Evolutionary conservation across 2,113 vertebrate species (phyloP), one percentile per base, ranked within the genome.

Genomic region (Siniperca chuatsi): DNA sequence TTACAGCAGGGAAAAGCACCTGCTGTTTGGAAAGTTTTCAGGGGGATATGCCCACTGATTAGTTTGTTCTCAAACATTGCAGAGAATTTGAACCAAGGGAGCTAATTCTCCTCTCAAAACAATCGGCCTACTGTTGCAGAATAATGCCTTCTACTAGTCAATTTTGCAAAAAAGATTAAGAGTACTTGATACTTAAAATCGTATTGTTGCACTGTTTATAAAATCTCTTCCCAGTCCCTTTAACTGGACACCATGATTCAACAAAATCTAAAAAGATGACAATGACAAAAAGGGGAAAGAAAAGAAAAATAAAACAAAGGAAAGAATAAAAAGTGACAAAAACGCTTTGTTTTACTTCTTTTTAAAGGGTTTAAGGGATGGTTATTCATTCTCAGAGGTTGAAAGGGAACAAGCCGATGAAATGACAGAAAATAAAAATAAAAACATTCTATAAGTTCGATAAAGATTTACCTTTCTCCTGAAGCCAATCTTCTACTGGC

Each of bases 391-490:
- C 92, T 89, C 93, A 89, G 78, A 94, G 91, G 89, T 89, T 90
- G 89, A 82, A 90, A 78, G 94, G 94, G 92, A 93, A 91, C 92
- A 94, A 94, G 90, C 92, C 80, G 89, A 94, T 94, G 94, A 75
- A 81, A 95, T 95, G 94, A 94, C 89, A 94, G 82, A 86, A 91
- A 91, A 84, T 13, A 76, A 72, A 64, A 84, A 81, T 57, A 90
- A 72, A 86, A 75, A 91, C 91, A 96, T 96, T 94, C 93, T 94
- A 94, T 96, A 97, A 97, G 93, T 95, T 96, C 93, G 95, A 96
- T 93, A 93, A 96, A 95, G 95, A 95, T 93, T 99, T 99, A 99
- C 98, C 98, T 99, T 99, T 99, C 96, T 99, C 98, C 95, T 99
- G 98, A 95, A 98, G 97, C 97, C 98, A 98, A 95, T 99, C 98